Base-by-base conservation (phyloP, 2,113 vertebrate genomes). In the Pavo muticus region DNA sequence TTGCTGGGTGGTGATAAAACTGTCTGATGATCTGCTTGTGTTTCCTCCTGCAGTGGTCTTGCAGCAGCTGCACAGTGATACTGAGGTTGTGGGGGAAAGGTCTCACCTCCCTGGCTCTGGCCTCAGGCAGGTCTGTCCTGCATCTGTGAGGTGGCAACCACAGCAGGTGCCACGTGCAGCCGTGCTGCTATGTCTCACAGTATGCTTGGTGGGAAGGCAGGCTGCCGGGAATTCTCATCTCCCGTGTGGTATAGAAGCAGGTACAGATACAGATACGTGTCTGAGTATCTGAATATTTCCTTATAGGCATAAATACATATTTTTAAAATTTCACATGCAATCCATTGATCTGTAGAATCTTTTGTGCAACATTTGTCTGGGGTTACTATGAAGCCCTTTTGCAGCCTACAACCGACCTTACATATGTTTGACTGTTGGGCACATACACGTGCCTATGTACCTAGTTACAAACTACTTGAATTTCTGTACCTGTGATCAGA, bases 61-160 rank as follows among this genome's bases (percentile, higher is more conserved):
- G 0, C 39, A 86, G 29, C n/a, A 85, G n/a, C 79, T 88, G 44
- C 61, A 40, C 15, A 0, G 0, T 16, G 27, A 27, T 2, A 2
- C 32, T 5, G 3, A 70, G n/a, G 39, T 7, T 67, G 45, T 35
- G 10, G 3, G 37, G 60, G 59, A 57, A 63, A 11, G 29, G 25
- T 67, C 40, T 73, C 25, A 23, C 8, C 0, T 5, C 1, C 75
- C 11, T 5, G 16, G 40, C 16, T 47, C 64, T 2, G 1, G 21
- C 30, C 16, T 27, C 1, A 3, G 54, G 40, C n/a, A 48, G 3
- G 5, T 74, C 64, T 1, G 0, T 56, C 17, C 29, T 48, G 30
- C 0, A 0, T 24, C 24, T 35, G 20, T 1, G 1, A 17, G 37
- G 27, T 3, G 1, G 16, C n/a, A 20, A 25, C 30, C 21, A 15